phyloP scores from a whole-genome alignment of 2,113 vertebrate species.

The Hymenochirus boettgeri region DNA sequence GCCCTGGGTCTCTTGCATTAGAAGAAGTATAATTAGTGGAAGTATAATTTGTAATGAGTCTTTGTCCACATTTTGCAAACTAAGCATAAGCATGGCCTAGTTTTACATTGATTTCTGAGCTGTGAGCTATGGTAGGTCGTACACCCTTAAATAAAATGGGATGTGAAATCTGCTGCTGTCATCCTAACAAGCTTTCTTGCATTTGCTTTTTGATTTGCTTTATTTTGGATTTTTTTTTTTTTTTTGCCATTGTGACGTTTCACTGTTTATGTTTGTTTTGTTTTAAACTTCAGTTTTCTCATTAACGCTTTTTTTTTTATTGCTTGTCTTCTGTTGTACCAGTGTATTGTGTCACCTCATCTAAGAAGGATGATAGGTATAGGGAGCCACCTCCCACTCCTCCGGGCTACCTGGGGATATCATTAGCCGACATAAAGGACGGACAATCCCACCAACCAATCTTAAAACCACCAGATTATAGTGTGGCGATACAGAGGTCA shows the following conservation, averaged over 20 bases:
- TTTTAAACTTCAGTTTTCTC: constrained; percentile 60
- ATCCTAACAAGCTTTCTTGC: constrained; percentile 60
- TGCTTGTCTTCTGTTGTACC: constrained; percentile 67
- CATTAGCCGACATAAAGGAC: constrained; percentile 82
- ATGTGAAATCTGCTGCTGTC: constrained; percentile 47
- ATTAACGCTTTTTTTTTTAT: constrained; percentile 64
- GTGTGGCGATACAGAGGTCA: constrained; percentile 93
- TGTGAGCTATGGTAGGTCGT: neutral
- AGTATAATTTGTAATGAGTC: too few relatives aligned
- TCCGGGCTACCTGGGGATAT: constrained; percentile 93
- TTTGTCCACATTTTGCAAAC: too few relatives aligned
- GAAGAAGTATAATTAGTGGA: too few relatives aligned
- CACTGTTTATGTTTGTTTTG: constrained; percentile 65
- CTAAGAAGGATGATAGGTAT: constrained; percentile 92
- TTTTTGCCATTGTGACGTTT: constrained; percentile 68
- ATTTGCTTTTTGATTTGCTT: constrained; percentile 50
- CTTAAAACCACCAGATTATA: constrained; percentile 92
- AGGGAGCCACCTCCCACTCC: constrained; percentile 93
- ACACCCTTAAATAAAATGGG: neutral
- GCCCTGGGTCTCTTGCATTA: too few relatives aligned
- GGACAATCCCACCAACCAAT: constrained; percentile 73
- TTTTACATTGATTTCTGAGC: neutral
- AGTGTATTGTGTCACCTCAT: constrained; percentile 97
- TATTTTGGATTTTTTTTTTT: constrained; percentile 54
- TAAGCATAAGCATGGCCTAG: too few relatives aligned